Percentiles rank a stretch among this genome's conserved stretches.
Evolutionary conservation across 30 jellyfish, hydroid and myxozoan genomes (phyloP).

Genomic region (Hydractinia symbiolongicarpus): DNA sequence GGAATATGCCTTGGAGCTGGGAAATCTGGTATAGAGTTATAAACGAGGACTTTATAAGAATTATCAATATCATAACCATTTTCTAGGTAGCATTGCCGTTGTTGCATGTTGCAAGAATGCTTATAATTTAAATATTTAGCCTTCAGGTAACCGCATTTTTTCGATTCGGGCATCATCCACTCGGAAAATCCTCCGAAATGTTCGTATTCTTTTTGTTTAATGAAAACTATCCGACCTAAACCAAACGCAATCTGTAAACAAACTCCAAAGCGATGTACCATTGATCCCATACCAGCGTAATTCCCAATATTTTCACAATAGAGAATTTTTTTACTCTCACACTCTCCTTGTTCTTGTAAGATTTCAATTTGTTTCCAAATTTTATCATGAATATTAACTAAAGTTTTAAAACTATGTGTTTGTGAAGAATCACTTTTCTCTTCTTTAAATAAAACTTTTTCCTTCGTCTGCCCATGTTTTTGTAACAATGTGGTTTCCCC

Average conservation of each 20-base stretch:
- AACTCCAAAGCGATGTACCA: constrained; percentile 15
- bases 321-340: background rate
- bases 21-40: background rate
- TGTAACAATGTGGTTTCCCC: too few relatives aligned
- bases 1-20: constrained; percentile 17
- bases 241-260: constrained; percentile 4
- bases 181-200: constrained; percentile 2
- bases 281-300: constrained; percentile 11
- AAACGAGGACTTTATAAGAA: background rate
- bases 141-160: background rate
- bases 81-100: background rate
- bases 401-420: background rate
- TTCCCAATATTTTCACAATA: background rate
- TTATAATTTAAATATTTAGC: background rate
- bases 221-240: background rate
- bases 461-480: too few relatives aligned
- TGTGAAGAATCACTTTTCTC: too few relatives aligned
- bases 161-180: background rate
- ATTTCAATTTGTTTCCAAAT: constrained; percentile 1
- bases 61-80: constrained; percentile 4
- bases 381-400: background rate
- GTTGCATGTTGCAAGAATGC: background rate
- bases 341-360: background rate
- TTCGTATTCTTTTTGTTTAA: constrained; percentile 1
- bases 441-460: too few relatives aligned